These are phyloP conservation scores for Piscicola geometra DNA, from an alignment of 2,888 invertebrate species.

Conservation along the genomic window DNA sequence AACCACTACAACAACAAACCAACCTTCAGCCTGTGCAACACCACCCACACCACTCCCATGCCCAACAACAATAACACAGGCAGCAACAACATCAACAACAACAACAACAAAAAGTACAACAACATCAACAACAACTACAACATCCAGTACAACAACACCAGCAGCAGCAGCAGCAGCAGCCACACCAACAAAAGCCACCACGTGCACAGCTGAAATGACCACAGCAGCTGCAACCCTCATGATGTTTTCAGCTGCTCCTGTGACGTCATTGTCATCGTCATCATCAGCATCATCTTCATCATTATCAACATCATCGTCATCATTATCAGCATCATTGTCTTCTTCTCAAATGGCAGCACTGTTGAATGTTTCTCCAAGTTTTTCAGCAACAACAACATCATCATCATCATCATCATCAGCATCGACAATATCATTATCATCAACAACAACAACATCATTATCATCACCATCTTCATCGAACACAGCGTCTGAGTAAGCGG, in stretches of 20 bases:
- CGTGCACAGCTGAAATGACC: not conserved
- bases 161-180: not conserved
- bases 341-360: no score
- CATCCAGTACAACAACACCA: constrained; percentile 17
- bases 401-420: constrained; percentile 21
- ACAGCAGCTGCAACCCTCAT: no score
- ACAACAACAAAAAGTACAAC: constrained; percentile 5
- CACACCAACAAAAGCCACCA: not conserved
- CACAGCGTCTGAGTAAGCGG: not conserved
- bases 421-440: not conserved
- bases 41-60: no score
- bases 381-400: constrained; percentile 11
- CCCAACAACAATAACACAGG: not conserved
- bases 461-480: not conserved
- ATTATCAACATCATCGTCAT: constrained; percentile 31
- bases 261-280: constrained; percentile 31
- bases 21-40: not conserved
- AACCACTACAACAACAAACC: not conserved
- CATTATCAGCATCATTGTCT: not conserved
- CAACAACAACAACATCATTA: no score
- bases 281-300: constrained; percentile 34
- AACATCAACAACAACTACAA: constrained; percentile 25
- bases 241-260: not conserved
- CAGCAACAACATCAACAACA: constrained; percentile 13
- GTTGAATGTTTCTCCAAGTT: no score